Conservation (phyloP, 2,888 invertebrate species). For the Chalcis sispes region DNA sequence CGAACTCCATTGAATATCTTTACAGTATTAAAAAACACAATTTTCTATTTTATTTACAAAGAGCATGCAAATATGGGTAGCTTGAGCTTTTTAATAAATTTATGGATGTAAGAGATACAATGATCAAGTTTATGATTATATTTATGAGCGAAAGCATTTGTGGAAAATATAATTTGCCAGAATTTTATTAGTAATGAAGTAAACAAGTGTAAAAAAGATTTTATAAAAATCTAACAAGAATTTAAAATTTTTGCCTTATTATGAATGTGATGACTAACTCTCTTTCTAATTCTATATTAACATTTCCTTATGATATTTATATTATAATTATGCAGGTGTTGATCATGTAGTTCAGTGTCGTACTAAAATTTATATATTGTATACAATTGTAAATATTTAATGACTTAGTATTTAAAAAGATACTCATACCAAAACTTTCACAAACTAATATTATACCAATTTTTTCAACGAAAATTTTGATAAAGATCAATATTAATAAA, state of each 20-base stretch:
- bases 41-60: neutral
- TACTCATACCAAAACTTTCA: too few species aligned
- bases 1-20: too few species aligned
- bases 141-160: too few species aligned
- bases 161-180: neutral
- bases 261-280: conserved; percentile 59
- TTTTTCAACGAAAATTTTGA: too few species aligned
- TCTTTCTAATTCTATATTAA: conserved; percentile 25
- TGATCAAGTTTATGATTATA: too few species aligned
- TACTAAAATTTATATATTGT: neutral
- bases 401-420: too few species aligned
- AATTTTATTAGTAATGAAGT: neutral
- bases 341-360: neutral
- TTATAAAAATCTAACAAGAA: neutral
- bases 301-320: neutral
- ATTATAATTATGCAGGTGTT: conserved; percentile 1
- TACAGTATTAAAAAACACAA: neutral
- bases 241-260: conserved; percentile 56
- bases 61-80: neutral
- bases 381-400: too few species aligned
- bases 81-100: neutral
- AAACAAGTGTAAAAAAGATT: neutral
- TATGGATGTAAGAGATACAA: too few species aligned
- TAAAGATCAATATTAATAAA: too few species aligned
- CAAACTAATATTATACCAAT: too few species aligned